phyloP scores from a whole-genome alignment of 2,113 vertebrate genomes.

The Cheirogaleus medius region DNA sequence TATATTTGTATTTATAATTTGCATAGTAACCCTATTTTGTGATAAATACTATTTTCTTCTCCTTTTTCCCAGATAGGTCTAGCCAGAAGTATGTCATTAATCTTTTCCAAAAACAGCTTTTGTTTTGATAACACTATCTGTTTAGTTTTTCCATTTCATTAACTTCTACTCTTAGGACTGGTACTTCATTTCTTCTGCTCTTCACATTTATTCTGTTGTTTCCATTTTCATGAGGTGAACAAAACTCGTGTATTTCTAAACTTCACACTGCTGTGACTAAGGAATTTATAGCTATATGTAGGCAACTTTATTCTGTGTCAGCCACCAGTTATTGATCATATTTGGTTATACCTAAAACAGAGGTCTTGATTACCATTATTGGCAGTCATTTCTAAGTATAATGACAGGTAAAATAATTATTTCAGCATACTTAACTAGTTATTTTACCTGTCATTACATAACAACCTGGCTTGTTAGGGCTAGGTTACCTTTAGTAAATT shows the following conservation, averaged over 20 bases:
- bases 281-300: background rate
- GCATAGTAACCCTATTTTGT: background rate
- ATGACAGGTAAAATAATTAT: background rate
- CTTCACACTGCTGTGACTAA: background rate
- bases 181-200: conserved; percentile 4
- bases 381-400: background rate
- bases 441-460: too few species aligned
- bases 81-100: background rate
- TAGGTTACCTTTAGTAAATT: background rate
- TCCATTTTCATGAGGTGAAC: conserved; percentile 24
- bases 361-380: background rate
- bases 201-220: background rate
- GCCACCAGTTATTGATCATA: background rate
- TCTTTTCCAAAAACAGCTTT: background rate
- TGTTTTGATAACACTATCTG: background rate
- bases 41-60: background rate
- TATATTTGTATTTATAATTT: conserved; percentile 16
- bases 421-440: background rate
- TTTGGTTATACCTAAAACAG: background rate
- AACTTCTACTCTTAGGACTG: background rate
- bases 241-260: background rate
- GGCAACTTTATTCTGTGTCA: background rate
- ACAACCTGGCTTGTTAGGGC: too few species aligned
- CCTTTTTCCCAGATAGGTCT: background rate
- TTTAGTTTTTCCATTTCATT: conserved; percentile 19